Conservation (phyloP, 1,140 invertebrate genomes). For the Agrilus planipennis region DNA sequence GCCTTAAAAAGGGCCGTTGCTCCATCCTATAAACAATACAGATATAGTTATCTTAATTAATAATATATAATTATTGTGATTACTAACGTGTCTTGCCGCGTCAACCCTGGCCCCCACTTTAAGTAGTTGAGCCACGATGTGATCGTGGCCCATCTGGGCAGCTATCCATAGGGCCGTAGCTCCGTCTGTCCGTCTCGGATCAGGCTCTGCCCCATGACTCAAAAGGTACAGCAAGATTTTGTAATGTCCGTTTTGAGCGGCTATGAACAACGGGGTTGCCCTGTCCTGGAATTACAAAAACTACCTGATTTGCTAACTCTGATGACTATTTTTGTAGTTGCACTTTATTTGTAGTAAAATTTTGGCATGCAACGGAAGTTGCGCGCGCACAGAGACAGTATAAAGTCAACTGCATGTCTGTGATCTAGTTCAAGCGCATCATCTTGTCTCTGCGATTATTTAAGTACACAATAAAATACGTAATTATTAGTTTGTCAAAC, state of each 20-base stretch:
- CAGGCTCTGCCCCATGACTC: slow-evolving; percentile 53
- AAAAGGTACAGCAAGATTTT: slow-evolving; percentile 59
- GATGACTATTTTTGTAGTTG: background rate
- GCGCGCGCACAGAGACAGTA: too few species aligned
- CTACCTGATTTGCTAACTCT: background rate
- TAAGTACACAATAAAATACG: background rate
- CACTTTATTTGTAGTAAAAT: too few species aligned
- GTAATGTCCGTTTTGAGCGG: slow-evolving; percentile 80
- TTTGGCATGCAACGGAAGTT: too few species aligned
- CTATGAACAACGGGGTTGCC: slow-evolving; percentile 79
- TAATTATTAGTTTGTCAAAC: too few species aligned
- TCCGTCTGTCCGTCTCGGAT: slow-evolving; percentile 62
- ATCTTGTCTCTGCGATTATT: background rate
- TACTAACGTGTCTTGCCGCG: slow-evolving; percentile 59
- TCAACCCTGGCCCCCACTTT: slow-evolving; percentile 69
- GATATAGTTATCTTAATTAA: background rate
- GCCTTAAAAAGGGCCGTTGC: slow-evolving; percentile 88
- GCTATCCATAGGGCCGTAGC: slow-evolving; percentile 88
- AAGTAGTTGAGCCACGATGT: slow-evolving; percentile 65
- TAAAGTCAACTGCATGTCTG: too few species aligned
- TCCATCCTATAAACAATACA: slow-evolving; percentile 56
- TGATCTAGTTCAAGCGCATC: background rate
- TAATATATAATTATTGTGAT: slow-evolving; percentile 3
- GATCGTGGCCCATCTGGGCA: slow-evolving; percentile 82
- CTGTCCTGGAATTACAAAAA: slow-evolving; percentile 51